Base-by-base conservation (phyloP, 1,140 invertebrate species). In the Elymnias hypermnestra region DNA sequence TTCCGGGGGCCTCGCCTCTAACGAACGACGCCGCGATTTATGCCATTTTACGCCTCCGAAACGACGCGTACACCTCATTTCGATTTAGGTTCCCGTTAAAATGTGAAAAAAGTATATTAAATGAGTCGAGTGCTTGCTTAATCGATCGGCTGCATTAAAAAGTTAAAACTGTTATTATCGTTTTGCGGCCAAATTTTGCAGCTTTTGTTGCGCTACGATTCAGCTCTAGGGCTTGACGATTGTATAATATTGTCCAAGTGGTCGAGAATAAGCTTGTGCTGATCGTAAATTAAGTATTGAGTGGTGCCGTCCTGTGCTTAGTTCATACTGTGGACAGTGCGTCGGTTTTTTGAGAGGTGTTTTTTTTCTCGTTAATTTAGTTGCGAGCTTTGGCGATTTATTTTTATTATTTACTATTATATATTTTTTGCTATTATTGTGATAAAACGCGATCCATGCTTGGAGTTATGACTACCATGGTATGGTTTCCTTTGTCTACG, bases 381-480 rank as follows among this genome's bases (percentile, higher is more conserved):
- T 83, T 83, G 72, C 71, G 53, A 73, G 70, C 74, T 78, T 84
- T 48, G 59, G 67, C 68, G 39, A 55, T 69, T 75, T 65, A 44
- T 60, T 64, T 73, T 73, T 48, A 63, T 65, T 72, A 39, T 61
- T 82, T 64, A 52, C 42, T 75, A 57, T 68, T 57, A 49, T 63
- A 63, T 70, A 74, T 54, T 4, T 53, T 77, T 84, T 83, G 70
- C 67, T 81, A 77, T 73, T 69, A 63, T 61, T 77, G 75, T 78
- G 77, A 78, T 63, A 72, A 79, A 83, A 71, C 76, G 73, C 78
- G 75, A 85, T 79, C 82, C 77, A 85, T 85, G 82, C 82, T 85
- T 76, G 82, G 82, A 83, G 82, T 82, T 85, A 85, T 85, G 82
- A 85, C 82, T 82, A 85, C 82, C 76, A 85, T 85, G 82, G 82